Base-by-base conservation (phyloP, 2,113 vertebrate species). In the Apaloderma vittatum region DNA sequence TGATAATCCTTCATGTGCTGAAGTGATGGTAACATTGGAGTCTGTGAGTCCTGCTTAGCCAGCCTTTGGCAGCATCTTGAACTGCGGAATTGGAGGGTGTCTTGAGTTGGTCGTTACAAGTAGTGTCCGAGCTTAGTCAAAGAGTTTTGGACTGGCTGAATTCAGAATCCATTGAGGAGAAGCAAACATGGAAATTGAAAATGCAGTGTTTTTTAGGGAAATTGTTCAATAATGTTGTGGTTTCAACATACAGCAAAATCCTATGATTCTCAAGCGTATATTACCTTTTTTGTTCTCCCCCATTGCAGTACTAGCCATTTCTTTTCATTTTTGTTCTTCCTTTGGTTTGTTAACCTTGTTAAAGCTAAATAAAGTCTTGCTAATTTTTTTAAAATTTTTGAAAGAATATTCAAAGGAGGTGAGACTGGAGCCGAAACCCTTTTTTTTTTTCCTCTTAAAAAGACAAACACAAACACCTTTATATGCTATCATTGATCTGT, bases 391-490 rank as follows among this genome's bases (percentile, higher is more conserved):
- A 0, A 21, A 55, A 26, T 20, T 77, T 85, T 67, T 57, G 6
- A 72, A 88, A 85, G 84, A 67, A 20, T 51, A 29, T 55, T 86
- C 74, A 86, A 88, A 90, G 62, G 45, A 88, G 88, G 55, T 32
- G 43, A 88, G 57, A 14, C n/a, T 40, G 23, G 46, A 86, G 27
- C 73, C 3, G 5, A 40, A 62, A 1, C 27, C 23, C 26, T 23
- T 87, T 87, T 91, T 36, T 40, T 4, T 91, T 94, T 83, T 77
- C 20, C 26, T 17, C 22, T 90, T 81, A 58, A 71, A 90, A 84
- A 90, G 59, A 15, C n/a, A 51, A 91, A 94, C 59, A 15, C n/a
- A 51, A 91, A 93, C 74, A 92, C 43, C 86, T 89, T 94, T 74
- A 61, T 51, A 49, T 85, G 34, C 62, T 65, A 49, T 36, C 68